Evolutionary conservation across 1,140 invertebrate species (phyloP).

Genomic region (Trichonephila clavipes): DNA sequence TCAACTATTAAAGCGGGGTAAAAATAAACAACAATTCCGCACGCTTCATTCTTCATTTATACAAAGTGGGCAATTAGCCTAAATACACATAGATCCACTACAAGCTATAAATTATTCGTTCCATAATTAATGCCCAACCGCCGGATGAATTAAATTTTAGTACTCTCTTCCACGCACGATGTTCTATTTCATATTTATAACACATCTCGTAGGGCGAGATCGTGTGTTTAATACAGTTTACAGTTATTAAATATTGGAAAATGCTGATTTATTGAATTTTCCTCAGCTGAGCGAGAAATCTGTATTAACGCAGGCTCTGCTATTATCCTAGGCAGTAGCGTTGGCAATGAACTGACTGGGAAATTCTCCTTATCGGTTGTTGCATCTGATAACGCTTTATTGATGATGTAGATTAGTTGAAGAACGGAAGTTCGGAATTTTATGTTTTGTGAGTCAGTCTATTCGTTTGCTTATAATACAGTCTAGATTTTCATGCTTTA

Average conservation of each 20-base stretch:
- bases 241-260: conserved; percentile 46
- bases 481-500: too few species aligned
- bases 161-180: background rate
- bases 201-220: background rate
- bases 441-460: too few species aligned
- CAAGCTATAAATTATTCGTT: conserved; percentile 9
- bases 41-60: background rate
- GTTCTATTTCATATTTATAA: conserved; percentile 7
- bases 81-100: conserved; percentile 8
- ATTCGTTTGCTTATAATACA: too few species aligned
- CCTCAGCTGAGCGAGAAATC: background rate
- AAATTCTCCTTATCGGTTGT: background rate
- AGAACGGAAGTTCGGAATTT: too few species aligned
- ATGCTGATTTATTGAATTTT: conserved; percentile 40
- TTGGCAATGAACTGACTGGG: background rate
- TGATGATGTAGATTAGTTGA: too few species aligned
- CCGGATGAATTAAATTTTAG: conserved; percentile 4
- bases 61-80: conserved; percentile 20
- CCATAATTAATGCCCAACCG: background rate
- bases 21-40: background rate
- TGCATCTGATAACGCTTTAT: background rate
- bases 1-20: background rate
- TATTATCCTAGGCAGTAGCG: background rate
- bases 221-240: background rate
- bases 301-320: background rate